Evolutionary conservation across 2,797 vertebrate genomes (phyloP), one percentile per base, ranked within the genome.

Genomic region (Fringilla coelebs): DNA sequence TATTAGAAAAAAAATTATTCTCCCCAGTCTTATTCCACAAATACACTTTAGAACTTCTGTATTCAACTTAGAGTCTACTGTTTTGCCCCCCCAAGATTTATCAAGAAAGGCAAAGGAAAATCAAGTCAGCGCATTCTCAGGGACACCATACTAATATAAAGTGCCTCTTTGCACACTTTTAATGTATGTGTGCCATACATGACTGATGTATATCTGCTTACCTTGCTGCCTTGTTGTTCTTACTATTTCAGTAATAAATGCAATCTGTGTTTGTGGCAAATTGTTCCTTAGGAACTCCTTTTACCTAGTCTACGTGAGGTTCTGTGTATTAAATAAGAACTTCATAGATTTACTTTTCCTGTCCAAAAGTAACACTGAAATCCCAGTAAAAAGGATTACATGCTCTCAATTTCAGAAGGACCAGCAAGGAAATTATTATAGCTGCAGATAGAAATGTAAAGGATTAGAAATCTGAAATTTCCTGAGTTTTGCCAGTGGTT

Each of bases 361-460:
- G 62, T n/a, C 46, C 60, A 89, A 48, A 94, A 88, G 34, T 77
- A 91, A 86, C 46, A 85, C 73, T 83, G 49, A 95, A 97, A 96
- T 82, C 66, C 67, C 88, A 95, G 81, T 36, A 94, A 96, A 94
- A 96, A 75, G 40, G 88, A 96, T 96, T 96, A 94, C 61, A 70
- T n/a, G 46, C 76, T 95, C 73, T 90, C 45, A 60, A 24, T 96
- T 95, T 95, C 95, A 94, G 79, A 95, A 94, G 70, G 76, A 22
- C 76, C n/a, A 93, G 86, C 51, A 96, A 93, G 41, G 31, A 95
- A 91, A 86, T 75, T 90, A 93, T 85, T 95, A 89, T 65, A 92
- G 89, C 85, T 88, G 68, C 77, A 78, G 80, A 94, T 24, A 92
- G 51, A 94, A 96, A 79, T 43, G 75, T 72, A 72, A 95, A 95